Evolutionary conservation across 2,113 vertebrate genomes (phyloP), one percentile per base, ranked within the genome.

Genomic region (Cynopterus brachyotis): DNA sequence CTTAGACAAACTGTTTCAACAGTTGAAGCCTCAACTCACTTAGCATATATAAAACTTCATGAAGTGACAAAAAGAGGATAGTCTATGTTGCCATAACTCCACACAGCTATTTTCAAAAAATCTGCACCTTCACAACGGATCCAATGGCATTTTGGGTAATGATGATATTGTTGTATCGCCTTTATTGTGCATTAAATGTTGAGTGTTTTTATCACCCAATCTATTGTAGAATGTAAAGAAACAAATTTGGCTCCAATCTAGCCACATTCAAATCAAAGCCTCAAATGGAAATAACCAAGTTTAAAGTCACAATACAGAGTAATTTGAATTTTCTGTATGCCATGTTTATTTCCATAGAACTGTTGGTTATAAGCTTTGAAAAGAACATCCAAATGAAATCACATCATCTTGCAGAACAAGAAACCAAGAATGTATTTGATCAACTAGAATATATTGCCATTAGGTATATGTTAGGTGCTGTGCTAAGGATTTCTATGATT

Each of bases 31-130:
- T 95, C 24, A 60, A 16, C 82, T 92, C 30, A 19, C 9, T 80
- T 32, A 37, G 17, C 24, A 78, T 92, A 37, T 26, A 89, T 76
- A 85, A 80, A 72, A 76, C 9, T 81, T 85, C 50, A 67, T 64
- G 35, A 55, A 87, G 62, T 75, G 30, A 42, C 37, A 11, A 86
- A 89, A 78, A 93, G 19, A 86, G 20, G 22, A 73, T 60, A 73
- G 35, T 94, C 20, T 81, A 24, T 76, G 95, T 89, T 80, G n/a
- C 66, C 50, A 82, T 70, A 50, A 78, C 9, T 78, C 91, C 35
- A 72, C 64, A 8, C 40, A 89, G 81, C 8, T 37, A 75, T 93
- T 91, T 92, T 93, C 80, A 87, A 93, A 80, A 82, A 94, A 86
- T 66, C 45, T 67, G 19, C 7, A 60, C 73, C 35, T 78, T 66